A percentile compares a stretch with the other conserved stretches of the same genome.
phyloP scores from a whole-genome alignment of 2,888 invertebrate genomes.

The Meandrusa payeni region DNA sequence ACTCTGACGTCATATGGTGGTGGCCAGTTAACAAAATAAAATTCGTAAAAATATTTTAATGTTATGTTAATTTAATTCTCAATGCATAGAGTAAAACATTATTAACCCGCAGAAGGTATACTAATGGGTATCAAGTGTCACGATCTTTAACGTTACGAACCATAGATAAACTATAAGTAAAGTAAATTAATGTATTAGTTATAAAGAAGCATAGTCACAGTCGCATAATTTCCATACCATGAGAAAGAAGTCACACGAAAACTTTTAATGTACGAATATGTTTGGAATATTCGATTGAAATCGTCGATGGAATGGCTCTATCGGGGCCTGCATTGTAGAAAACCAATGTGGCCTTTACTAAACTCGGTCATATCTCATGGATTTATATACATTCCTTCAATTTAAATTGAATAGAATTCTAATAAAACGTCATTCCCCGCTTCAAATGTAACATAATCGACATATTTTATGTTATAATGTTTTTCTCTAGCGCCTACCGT shows the following conservation, averaged over 20 bases:
- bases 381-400: conserved; percentile 42
- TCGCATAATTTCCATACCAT: not conserved
- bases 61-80: conserved; percentile 3
- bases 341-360: conserved; percentile 38
- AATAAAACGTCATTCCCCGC: conserved; percentile 37
- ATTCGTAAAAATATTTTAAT: not conserved
- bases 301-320: conserved; percentile 55
- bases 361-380: conserved; percentile 47
- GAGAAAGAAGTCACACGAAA: conserved; percentile 18
- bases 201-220: not conserved
- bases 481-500: conserved; percentile 9
- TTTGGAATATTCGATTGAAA: conserved; percentile 35
- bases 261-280: conserved; percentile 47
- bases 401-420: conserved; percentile 52
- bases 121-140: conserved; percentile 9
- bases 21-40: too few relatives aligned
- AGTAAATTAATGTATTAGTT: conserved; percentile 10
- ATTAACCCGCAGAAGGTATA: not conserved
- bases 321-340: conserved; percentile 47
- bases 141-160: conserved; percentile 6
- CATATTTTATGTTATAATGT: conserved; percentile 19
- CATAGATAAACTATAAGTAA: not conserved
- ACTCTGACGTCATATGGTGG: too few relatives aligned
- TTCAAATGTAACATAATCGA: conserved; percentile 23
- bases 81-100: conserved; percentile 1